phyloP scores from a whole-genome alignment of 2,797 vertebrate genomes.

The Neosilurus mollespiculum region DNA sequence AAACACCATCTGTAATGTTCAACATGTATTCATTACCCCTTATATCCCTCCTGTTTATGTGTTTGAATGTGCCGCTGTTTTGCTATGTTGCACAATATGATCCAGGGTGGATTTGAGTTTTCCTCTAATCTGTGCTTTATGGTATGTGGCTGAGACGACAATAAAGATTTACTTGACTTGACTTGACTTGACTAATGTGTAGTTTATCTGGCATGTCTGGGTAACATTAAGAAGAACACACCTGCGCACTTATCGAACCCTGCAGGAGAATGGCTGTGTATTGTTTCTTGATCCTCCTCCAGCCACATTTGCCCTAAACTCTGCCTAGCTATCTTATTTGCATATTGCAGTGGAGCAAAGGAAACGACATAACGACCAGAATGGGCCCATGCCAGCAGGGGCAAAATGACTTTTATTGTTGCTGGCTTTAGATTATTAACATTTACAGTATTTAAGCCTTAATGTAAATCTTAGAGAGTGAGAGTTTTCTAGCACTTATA shows the following conservation, averaged over 20 bases:
- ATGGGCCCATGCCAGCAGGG: background rate
- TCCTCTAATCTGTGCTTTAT: no score
- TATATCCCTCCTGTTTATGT: no score
- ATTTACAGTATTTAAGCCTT: background rate
- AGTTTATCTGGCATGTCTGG: background rate
- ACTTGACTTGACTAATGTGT: background rate
- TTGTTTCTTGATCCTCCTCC: background rate
- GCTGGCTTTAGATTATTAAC: background rate
- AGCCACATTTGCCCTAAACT: background rate
- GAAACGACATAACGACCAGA: background rate
- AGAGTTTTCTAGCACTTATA: no score
- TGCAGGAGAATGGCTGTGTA: background rate
- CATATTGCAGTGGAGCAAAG: slow-evolving; percentile 15
- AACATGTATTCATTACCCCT: no score
- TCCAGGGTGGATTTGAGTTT: no score
- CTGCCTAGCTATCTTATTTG: background rate
- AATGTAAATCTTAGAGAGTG: background rate
- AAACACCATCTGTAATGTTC: background rate
- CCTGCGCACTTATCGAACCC: background rate
- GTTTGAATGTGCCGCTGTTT: no score
- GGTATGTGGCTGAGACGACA: no score
- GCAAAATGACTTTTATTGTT: background rate
- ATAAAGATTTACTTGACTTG: no score
- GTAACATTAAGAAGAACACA: background rate
- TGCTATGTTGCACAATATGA: no score